These are phyloP conservation scores for Lophius americanus DNA, from an alignment of 2,797 vertebrate species.

Conservation along the genomic window DNA sequence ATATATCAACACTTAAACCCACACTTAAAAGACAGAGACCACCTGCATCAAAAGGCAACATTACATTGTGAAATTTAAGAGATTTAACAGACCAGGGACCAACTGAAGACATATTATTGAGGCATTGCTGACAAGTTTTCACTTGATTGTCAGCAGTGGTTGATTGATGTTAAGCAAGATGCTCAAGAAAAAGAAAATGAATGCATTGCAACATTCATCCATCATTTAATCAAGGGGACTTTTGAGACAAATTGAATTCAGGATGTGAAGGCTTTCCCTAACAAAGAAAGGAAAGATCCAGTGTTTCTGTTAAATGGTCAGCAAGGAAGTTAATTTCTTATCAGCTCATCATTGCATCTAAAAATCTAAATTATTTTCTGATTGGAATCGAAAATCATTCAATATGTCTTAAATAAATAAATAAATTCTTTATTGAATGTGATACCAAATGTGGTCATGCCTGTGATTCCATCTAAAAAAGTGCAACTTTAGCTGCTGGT, in stretches of 20 bases:
- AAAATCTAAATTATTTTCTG: conserved; percentile 1
- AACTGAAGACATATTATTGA: conserved; percentile 19
- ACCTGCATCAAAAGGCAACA: conserved; percentile 36
- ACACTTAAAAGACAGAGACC: conserved; percentile 9
- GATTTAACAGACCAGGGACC: conserved; percentile 21
- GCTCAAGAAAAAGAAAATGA: conserved; percentile 17
- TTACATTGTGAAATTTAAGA: not conserved
- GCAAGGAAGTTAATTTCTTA: not conserved
- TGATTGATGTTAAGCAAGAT: conserved; percentile 21
- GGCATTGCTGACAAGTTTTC: conserved; percentile 19
- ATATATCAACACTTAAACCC: conserved; percentile 40
- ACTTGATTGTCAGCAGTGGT: conserved; percentile 6
- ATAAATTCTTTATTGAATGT: conserved; percentile 2
- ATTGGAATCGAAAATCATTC: not conserved
- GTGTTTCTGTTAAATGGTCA: not conserved
- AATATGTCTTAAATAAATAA: not conserved
- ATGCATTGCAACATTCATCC: not conserved
- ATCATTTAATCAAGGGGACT: conserved; percentile 8
- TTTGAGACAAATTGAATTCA: conserved; percentile 12
- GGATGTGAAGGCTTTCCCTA: conserved; percentile 12
- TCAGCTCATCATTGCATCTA: not conserved
- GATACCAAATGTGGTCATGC: conserved; percentile 11
- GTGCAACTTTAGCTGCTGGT: not conserved
- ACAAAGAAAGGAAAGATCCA: not conserved
- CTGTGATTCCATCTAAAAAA: not conserved